Evolutionary conservation across 2,888 invertebrate genomes (phyloP).

Genomic region (Apoderus coryli): DNA sequence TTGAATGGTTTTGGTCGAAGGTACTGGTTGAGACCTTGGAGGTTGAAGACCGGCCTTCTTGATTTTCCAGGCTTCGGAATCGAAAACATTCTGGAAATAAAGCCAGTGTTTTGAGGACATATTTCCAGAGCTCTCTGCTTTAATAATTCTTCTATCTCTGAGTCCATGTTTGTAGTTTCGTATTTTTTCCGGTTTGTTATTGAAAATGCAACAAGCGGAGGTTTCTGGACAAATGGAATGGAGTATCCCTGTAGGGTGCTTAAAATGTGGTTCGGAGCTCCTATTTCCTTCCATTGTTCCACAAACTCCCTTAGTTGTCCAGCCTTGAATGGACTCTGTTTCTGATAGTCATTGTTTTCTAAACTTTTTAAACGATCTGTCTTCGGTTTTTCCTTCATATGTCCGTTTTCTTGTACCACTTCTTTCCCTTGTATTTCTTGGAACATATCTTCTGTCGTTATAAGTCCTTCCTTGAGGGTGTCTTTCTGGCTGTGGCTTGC

Average conservation of each 20-base stretch:
- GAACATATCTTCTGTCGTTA: constrained; percentile 1
- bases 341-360: constrained; percentile 4
- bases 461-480: neutral
- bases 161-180: constrained; percentile 3
- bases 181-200: neutral
- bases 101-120: constrained; percentile 6
- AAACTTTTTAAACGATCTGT: constrained; percentile 2
- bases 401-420: neutral
- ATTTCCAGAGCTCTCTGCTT: neutral
- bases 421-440: constrained; percentile 2
- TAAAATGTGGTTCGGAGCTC: constrained; percentile 9
- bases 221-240: constrained; percentile 11
- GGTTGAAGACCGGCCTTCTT: constrained; percentile 11
- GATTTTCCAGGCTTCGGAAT: constrained; percentile 7
- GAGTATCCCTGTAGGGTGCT: constrained; percentile 10
- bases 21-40: constrained; percentile 6
- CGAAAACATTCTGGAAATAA: constrained; percentile 11
- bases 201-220: constrained; percentile 8
- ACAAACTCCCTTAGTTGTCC: constrained; percentile 7
- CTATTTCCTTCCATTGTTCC: constrained; percentile 6
- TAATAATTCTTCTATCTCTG: constrained; percentile 3
- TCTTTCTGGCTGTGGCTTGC: constrained; percentile 1
- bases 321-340: constrained; percentile 2
- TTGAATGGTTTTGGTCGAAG: constrained; percentile 1
- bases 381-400: constrained; percentile 1